phyloP scores from a whole-genome alignment of 2,113 vertebrate genomes.

The Alces alces region DNA sequence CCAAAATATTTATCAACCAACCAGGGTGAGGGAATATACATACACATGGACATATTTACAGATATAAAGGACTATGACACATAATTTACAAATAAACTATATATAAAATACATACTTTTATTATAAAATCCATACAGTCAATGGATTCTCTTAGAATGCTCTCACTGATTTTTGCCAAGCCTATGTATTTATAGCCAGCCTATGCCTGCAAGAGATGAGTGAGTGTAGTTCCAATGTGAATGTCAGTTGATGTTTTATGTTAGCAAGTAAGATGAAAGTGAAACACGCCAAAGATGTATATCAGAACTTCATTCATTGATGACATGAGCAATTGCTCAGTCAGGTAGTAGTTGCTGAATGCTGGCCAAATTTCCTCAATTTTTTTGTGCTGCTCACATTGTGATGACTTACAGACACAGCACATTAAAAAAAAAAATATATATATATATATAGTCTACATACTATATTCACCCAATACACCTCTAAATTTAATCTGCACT shows the following conservation, averaged over 20 bases:
- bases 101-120: neutral
- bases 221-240: neutral
- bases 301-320: neutral
- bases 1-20: neutral
- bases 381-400: neutral
- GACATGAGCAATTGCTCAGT: neutral
- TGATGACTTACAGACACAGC: neutral
- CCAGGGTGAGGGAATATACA: neutral
- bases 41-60: fast-evolving
- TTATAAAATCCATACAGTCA: neutral
- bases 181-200: neutral
- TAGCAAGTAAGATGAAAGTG: neutral
- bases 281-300: neutral
- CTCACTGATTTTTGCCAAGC: neutral
- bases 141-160: neutral
- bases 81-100: neutral
- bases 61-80: neutral
- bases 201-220: neutral
- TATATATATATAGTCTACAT: neutral
- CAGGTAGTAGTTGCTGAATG: neutral
- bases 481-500: neutral
- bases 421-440: neutral
- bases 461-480: neutral
- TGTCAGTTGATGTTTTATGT: neutral
- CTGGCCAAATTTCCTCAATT: neutral